Percentiles rank a stretch among this genome's conserved stretches.
Conservation (phyloP, 1,140 invertebrate genomes). For the Brachionus manjavacas region DNA sequence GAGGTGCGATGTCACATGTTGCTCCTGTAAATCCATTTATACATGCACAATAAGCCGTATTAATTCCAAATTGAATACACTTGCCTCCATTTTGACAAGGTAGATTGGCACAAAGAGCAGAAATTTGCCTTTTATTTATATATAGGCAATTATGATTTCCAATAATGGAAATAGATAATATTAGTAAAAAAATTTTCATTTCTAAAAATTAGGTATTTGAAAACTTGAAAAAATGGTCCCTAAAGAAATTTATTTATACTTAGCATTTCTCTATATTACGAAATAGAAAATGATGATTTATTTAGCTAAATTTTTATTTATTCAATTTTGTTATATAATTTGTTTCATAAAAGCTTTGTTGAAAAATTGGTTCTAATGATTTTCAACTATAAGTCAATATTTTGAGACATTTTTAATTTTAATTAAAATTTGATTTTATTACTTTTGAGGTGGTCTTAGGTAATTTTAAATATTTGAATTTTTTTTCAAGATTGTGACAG, state of each 20-base stretch:
- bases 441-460: background rate
- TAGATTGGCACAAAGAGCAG: background rate
- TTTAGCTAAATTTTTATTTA: background rate
- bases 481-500: background rate
- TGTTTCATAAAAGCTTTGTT: background rate
- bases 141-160: background rate
- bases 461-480: conserved; percentile 1
- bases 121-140: background rate
- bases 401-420: background rate
- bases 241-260: conserved; percentile 7
- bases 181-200: background rate
- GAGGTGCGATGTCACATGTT: background rate
- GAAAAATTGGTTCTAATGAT: background rate
- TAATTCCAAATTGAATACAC: background rate
- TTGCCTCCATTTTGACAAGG: background rate
- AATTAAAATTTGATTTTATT: background rate
- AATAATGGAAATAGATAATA: background rate
- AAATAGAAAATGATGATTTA: background rate
- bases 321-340: background rate
- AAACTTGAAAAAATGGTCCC: background rate
- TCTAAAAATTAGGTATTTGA: background rate
- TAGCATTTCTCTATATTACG: background rate
- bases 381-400: background rate
- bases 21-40: background rate
- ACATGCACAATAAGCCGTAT: background rate